A percentile compares a stretch with the other conserved stretches of the same genome.
These are phyloP conservation scores for Otis tarda DNA, from an alignment of 2,113 vertebrate species.

Conservation along the genomic window DNA sequence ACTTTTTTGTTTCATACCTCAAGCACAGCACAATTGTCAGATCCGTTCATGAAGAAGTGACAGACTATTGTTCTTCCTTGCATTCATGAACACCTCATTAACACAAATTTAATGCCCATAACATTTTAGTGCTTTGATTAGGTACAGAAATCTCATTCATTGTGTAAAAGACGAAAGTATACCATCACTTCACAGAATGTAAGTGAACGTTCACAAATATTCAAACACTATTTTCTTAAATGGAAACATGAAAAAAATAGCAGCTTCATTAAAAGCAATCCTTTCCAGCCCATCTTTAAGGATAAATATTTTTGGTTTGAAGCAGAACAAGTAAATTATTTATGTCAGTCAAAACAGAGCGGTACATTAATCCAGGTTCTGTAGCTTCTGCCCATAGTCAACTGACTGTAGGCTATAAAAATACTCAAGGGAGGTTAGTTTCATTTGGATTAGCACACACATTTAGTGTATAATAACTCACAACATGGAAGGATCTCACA, in stretches of 20 bases:
- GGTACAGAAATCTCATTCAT: slow-evolving; percentile 22
- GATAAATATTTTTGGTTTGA: slow-evolving; percentile 41
- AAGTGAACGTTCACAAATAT: neutral
- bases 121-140: slow-evolving; percentile 34
- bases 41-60: slow-evolving; percentile 67
- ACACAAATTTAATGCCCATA: slow-evolving; percentile 63
- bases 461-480: slow-evolving; percentile 61
- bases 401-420: slow-evolving; percentile 49
- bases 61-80: slow-evolving; percentile 66
- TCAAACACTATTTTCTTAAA: neutral
- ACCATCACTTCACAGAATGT: neutral
- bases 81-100: slow-evolving; percentile 63
- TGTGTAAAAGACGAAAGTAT: neutral
- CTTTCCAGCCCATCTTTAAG: slow-evolving; percentile 31
- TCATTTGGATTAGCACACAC: slow-evolving; percentile 61
- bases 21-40: slow-evolving; percentile 65
- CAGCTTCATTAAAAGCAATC: neutral
- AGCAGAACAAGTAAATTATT: slow-evolving; percentile 57
- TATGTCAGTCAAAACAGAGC: slow-evolving; percentile 57
- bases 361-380: slow-evolving; percentile 29
- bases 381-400: slow-evolving; percentile 44
- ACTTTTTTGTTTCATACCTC: slow-evolving; percentile 59
- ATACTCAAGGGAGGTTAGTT: slow-evolving; percentile 46
- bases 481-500: slow-evolving; percentile 14
- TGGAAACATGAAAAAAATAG: neutral